Percentiles rank a stretch among this genome's conserved stretches.
phyloP scores from a whole-genome alignment of 1,140 invertebrate genomes.

The Lasioglossum albipes region DNA sequence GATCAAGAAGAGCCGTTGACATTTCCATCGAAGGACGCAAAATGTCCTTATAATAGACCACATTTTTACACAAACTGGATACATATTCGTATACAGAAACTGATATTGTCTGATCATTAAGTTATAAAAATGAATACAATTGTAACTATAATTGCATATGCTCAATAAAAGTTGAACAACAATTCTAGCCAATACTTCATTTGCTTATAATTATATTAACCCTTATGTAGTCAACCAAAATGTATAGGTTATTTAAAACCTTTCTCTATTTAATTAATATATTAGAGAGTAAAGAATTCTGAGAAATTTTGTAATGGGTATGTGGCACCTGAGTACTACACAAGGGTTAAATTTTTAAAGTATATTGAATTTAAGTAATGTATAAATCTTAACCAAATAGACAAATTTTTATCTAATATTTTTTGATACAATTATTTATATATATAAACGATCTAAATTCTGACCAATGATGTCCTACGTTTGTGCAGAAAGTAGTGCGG shows the following conservation, averaged over 20 bases:
- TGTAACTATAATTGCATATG: slow-evolving; percentile 15
- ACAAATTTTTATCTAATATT: no score
- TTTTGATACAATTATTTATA: no score
- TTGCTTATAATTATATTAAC: no score
- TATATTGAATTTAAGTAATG: not conserved
- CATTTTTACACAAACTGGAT: not conserved
- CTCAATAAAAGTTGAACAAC: slow-evolving; percentile 37
- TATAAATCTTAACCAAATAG: no score
- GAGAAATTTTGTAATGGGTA: no score
- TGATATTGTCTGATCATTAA: not conserved
- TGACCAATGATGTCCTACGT: not conserved
- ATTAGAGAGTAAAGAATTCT: no score
- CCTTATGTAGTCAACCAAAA: no score
- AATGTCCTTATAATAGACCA: slow-evolving; percentile 88
- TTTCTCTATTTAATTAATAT: no score
- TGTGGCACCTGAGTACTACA: no score
- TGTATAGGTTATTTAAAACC: no score
- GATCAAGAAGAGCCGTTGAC: slow-evolving; percentile 90
- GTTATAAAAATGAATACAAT: not conserved
- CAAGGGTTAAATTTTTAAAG: no score
- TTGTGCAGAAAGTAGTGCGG: not conserved
- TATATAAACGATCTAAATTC: no score
- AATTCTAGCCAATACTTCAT: not conserved
- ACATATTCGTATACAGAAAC: not conserved
- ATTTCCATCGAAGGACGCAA: slow-evolving; percentile 98